Percentiles rank a stretch among this genome's conserved stretches.
phyloP scores from a whole-genome alignment of 2,888 invertebrate genomes.

The Acleris sparsana region DNA sequence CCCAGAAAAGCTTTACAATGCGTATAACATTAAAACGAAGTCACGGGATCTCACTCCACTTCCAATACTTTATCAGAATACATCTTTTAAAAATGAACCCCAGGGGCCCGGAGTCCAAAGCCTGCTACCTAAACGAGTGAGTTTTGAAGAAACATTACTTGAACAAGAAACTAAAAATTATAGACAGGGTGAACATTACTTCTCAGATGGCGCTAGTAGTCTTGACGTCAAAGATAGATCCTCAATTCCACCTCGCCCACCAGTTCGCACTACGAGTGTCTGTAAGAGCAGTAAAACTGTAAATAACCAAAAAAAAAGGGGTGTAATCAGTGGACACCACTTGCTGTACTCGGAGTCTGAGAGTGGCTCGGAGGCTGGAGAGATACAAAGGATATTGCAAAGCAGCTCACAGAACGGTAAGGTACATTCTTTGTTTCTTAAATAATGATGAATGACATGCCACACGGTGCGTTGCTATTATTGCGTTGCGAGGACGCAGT shows the following conservation, averaged over 20 bases:
- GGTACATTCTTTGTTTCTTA: too few species aligned
- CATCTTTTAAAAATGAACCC: slow-evolving; percentile 50
- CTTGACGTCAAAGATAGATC: slow-evolving; percentile 45
- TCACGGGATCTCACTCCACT: slow-evolving; percentile 44
- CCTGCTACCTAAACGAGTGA: slow-evolving; percentile 60
- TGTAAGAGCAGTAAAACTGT: slow-evolving; percentile 46
- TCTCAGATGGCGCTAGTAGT: slow-evolving; percentile 14
- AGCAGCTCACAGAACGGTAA: slow-evolving; percentile 52
- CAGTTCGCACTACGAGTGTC: slow-evolving; percentile 70
- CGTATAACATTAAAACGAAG: slow-evolving; percentile 43
- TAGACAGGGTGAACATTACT: background rate
- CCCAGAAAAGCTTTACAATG: slow-evolving; percentile 55
- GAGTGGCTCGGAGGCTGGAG: slow-evolving; percentile 89
- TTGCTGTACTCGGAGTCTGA: slow-evolving; percentile 85
- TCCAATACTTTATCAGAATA: slow-evolving; percentile 48
- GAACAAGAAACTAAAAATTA: background rate
- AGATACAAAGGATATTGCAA: slow-evolving; percentile 86
- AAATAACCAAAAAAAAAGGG: slow-evolving; percentile 49
- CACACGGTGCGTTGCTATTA: too few species aligned
- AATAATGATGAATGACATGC: too few species aligned
- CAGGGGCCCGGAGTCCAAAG: slow-evolving; percentile 33
- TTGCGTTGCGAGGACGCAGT: too few species aligned
- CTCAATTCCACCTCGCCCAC: slow-evolving; percentile 63
- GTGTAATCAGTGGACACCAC: slow-evolving; percentile 46
- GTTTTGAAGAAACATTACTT: slow-evolving; percentile 56